Percentiles rank a stretch among this genome's conserved stretches.
Evolutionary conservation across 2,888 invertebrate genomes (phyloP).

Genomic region (Agrilus cyanescens): DNA sequence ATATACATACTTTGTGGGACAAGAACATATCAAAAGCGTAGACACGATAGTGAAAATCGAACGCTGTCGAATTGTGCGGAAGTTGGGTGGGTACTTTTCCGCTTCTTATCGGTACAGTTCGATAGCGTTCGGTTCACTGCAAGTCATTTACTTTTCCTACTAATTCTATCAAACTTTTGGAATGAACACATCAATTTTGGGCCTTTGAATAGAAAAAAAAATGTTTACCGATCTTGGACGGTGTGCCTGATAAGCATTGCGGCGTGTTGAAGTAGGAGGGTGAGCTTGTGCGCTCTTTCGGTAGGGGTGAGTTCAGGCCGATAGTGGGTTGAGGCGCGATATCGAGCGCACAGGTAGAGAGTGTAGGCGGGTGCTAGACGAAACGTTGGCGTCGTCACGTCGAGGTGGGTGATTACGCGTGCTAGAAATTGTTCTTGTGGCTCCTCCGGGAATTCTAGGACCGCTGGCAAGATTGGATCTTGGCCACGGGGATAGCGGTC

Average conservation of each 20-base stretch:
- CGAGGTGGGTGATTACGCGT: constrained; percentile 76
- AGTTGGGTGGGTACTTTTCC: too few relatives aligned
- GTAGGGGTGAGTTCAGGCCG: constrained; percentile 84
- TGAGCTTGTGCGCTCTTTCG: constrained; percentile 83
- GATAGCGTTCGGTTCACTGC: too few relatives aligned
- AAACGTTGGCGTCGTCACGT: constrained; percentile 82
- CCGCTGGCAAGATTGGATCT: constrained; percentile 87
- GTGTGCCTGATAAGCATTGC: constrained; percentile 58
- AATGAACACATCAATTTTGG: too few relatives aligned
- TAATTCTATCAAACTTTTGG: too few relatives aligned
- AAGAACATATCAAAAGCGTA: too few relatives aligned
- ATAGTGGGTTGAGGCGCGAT: constrained; percentile 89
- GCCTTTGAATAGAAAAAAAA: too few relatives aligned
- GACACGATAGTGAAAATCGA: too few relatives aligned
- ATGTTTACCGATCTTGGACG: constrained; percentile 7
- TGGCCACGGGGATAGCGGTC: constrained; percentile 55
- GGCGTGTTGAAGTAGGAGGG: constrained; percentile 81
- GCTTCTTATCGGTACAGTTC: too few relatives aligned
- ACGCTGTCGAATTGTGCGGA: too few relatives aligned
- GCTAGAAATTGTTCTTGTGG: constrained; percentile 87
- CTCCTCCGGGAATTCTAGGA: constrained; percentile 88
- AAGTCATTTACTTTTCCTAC: too few relatives aligned
- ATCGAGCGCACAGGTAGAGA: constrained; percentile 86
- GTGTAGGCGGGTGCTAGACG: constrained; percentile 95
- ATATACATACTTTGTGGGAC: too few relatives aligned